Evolutionary conservation across 2,888 invertebrate species (phyloP), one percentile per base, ranked within the genome.

Genomic region (Sphecodes monilicornis): DNA sequence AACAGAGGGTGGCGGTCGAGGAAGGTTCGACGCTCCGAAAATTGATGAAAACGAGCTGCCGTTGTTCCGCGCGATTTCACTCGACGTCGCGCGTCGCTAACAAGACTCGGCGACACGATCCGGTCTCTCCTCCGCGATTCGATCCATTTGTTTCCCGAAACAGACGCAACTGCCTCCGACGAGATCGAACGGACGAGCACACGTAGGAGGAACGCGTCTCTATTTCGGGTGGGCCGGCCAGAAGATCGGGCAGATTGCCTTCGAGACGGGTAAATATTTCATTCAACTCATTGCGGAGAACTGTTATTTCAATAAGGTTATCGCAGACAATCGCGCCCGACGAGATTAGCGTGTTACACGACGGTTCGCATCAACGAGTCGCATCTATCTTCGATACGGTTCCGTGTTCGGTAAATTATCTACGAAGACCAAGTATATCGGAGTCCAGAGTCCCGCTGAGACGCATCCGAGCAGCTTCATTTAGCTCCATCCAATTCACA

Each of bases 1-100:
- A 73, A 66, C 78, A 78, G 84, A 77, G 69, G 72, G 80, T 80
- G 71, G 78, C 79, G 84, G 79, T 87, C 82, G 78, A 88, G 87
- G 86, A 83, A 89, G 91, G 90, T 90, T 91, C 91, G 90, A 91
- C 91, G 87, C 92, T 89, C 85, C 86, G 89, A 87, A 92, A 93
- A 93, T 92, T 92, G 90, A 93, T 92, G 91, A 90, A 92, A 93
- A 92, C 90, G 89, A 91, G 86, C 86, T 89, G 90, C 86, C 72
- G 80, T 75, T 36, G 46, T 70, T 60, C 29, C 80, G 75, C 76
- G 43, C 60, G 75, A 64, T 66, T 72, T 66, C 70, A 36, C 78
- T 32, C 57, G n/a, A 54, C 54, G n/a, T 54, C 41, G n/a, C n/a
- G 36, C 36, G 3, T 6, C 13, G n/a, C n/a, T n/a, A n/a, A n/a